phyloP scores from a whole-genome alignment of 2,113 vertebrate genomes.

The Tupaia chinensis region DNA sequence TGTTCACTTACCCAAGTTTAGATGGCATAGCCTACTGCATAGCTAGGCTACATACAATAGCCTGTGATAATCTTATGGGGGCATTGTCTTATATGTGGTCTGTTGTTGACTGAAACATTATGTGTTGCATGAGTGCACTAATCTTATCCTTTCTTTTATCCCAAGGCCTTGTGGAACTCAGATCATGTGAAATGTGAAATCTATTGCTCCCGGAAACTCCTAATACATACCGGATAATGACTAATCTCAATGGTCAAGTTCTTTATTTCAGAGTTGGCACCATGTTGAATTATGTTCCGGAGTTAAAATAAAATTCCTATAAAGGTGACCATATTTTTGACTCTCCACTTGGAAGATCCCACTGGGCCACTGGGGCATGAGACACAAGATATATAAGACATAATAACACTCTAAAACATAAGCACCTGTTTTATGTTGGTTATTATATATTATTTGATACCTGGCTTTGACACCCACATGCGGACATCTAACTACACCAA shows the following conservation, averaged over 20 bases:
- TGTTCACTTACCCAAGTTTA: no score
- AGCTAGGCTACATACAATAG: no score
- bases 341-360: constrained; percentile 33
- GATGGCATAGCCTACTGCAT: no score
- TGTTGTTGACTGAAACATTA: no score
- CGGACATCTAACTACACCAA: constrained; percentile 9
- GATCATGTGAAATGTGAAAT: neutral
- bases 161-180: neutral
- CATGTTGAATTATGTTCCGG: neutral
- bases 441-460: constrained; percentile 40
- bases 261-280: constrained; percentile 22
- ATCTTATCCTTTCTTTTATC: neutral
- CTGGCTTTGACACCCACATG: neutral
- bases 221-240: neutral
- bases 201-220: neutral
- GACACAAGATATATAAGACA: neutral
- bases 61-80: no score
- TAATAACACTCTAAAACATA: neutral
- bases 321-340: constrained; percentile 27
- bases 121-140: no score
- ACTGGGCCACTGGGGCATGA: neutral
- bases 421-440: neutral
- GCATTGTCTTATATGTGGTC: no score
- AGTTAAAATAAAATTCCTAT: neutral
- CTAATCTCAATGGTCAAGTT: neutral